Conservation (phyloP, 2,888 invertebrate species). For the Luffia ferchaultella region DNA sequence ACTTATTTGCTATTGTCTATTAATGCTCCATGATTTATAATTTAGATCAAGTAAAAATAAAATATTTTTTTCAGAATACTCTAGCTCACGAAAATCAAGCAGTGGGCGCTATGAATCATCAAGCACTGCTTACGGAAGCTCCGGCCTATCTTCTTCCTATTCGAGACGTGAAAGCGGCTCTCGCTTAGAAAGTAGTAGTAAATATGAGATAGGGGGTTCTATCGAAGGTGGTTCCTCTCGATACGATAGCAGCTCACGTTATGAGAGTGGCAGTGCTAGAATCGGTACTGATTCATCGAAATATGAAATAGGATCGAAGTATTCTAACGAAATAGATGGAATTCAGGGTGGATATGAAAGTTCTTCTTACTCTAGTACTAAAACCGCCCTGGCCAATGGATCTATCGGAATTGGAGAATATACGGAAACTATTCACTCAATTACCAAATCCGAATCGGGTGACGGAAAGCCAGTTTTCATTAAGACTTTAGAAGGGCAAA, state of each 20-base stretch:
- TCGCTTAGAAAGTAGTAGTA: constrained; percentile 15
- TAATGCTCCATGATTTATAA: too few relatives aligned
- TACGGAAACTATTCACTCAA: constrained; percentile 23
- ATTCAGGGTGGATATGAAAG: constrained; percentile 37
- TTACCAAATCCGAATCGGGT: constrained; percentile 36
- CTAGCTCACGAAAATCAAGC: constrained; percentile 47
- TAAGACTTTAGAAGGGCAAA: constrained; percentile 78
- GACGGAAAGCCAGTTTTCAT: constrained; percentile 75
- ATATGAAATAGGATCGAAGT: constrained; percentile 26
- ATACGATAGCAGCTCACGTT: constrained; percentile 27
- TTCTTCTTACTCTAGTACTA: constrained; percentile 31
- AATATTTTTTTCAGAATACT: constrained; percentile 33
- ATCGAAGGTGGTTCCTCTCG: constrained; percentile 13
- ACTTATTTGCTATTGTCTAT: constrained; percentile 13
- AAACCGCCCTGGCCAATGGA: constrained; percentile 35
- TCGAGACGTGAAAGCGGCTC: constrained; percentile 46
- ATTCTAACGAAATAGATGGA: constrained; percentile 23
- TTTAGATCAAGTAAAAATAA: not conserved
- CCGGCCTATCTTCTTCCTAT: constrained; percentile 33
- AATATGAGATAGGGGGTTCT: constrained; percentile 1
- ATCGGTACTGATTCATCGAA: constrained; percentile 11
- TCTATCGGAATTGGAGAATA: constrained; percentile 29
- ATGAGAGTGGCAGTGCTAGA: constrained; percentile 18
- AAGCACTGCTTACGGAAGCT: constrained; percentile 30
- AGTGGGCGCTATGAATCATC: constrained; percentile 49